Evolutionary conservation across 2,113 vertebrate species (phyloP), one percentile per base, ranked within the genome.

Genomic region (Aspidoscelis tigris): DNA sequence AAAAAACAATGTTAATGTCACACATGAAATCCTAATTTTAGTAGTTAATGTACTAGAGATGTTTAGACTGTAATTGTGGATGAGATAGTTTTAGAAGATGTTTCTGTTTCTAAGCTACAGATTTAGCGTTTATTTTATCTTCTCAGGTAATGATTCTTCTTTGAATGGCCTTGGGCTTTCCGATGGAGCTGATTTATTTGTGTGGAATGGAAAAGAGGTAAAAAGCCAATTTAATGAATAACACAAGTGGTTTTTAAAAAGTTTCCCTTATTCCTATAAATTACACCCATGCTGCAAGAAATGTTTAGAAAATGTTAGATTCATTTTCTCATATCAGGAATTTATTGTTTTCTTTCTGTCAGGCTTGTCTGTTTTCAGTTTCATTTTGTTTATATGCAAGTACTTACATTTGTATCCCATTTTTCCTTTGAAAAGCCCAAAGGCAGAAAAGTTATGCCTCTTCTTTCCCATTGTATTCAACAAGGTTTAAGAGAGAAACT

Each of bases 181-280:
- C 76, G 95, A 97, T 50, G 97, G 96, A 90, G 93, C 95, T 85
- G 96, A 98, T 72, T 74, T 99, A 90, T 99, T 99, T 75, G 95
- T 99, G 26, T 99, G 98, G 98, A 98, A 99, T 76, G 98, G 98
- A 73, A 96, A 94, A 84, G 97, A 99, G 97, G 98, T 99, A 94
- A 96, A n/a, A 47, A 47, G 2, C 2, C 11, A 16, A 12, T n/a
- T 26, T 68, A 47, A 65, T 68, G 3, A 44, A 50, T 47, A 14
- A 6, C 21, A 5, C 10, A 65, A 65, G 47, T 55, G 6, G 7
- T 53, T n/a, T 39, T 61, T 61, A 39, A 39, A 61, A 76, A 41
- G 33, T 33, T 39, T 41, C 2, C 22, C 41, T 76, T 58, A n/a
- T 5, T 26, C 24, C 24, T 79, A n/a, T 55, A 55, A n/a, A 76